Evolutionary conservation across 1,140 invertebrate species (phyloP), one percentile per base, ranked within the genome.

Genomic region (Drosophila elegans): DNA sequence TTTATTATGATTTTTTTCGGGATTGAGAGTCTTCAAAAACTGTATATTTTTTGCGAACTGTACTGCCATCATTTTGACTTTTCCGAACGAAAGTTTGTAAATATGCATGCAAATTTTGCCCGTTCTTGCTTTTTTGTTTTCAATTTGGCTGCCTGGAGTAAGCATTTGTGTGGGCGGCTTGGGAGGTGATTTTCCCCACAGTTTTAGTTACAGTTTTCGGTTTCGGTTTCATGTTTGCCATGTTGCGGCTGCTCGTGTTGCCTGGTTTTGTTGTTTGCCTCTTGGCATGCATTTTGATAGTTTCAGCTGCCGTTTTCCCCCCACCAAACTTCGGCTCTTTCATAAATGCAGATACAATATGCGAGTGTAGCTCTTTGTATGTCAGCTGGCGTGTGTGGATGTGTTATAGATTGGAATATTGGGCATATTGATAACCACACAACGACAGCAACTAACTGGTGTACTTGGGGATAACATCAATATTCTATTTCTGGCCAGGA

Each of bases 161-260:
- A 49, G 51, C 39, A 46, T 48, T 46, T 34, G 16, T 25, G 39
- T 53, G n/a, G 34, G 51, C 4, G 21, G 25, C 12, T 3, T n/a
- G 44, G 53, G 42, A 10, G 45, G 46, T 10, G 45, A 52, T 52
- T 56, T 74, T 29, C 51, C 56, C 51, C 60, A 48, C 72, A 69
- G 79, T 89, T 88, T 89, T 88, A 88, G 83, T 88, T 89, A 88
- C 83, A 76, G 83, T 88, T 88, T 89, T 89, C 79, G 71, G 79
- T 88, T 79, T 88, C 83, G 72, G 83, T 86, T 83, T 88, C 83
- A 79, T 86, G 83, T 88, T 86, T 88, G 74, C 71, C 83, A 79
- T 86, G 78, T 86, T 82, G 83, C 79, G 82, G 82, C 80, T 74
- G 53, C 44, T 57, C 42, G 38, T 51, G 34, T 55, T 63, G 72